Base-by-base conservation (phyloP, 2,888 invertebrate genomes). In the Tachystola acroxantha region DNA sequence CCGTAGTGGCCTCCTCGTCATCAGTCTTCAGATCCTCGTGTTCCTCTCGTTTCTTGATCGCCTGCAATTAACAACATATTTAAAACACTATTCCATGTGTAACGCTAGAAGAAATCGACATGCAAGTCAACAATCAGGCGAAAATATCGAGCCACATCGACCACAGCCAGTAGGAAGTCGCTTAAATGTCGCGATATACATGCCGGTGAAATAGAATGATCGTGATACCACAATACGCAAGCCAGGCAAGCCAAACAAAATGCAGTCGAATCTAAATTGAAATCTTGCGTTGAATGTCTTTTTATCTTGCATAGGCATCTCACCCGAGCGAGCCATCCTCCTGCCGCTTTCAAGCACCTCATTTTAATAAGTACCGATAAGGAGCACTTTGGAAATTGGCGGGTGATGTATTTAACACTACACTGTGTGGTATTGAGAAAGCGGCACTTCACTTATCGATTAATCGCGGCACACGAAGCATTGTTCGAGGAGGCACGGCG, bases 311-410 rank as follows among this genome's bases (percentile, higher is more conserved):
- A 61, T 57, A 70, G 59, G 63, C 55, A 77, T 82, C 85, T 82
- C 76, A 86, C 86, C 84, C 86, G 81, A 55, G 85, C 75, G 51
- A 85, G 73, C 86, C 85, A 86, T 77, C 81, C 85, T 75, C 86
- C 77, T 43, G 86, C 84, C 49, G 75, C 73, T 78, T 77, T 82
- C 70, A 86, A 79, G 61, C 85, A 85, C 81, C 84, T 81, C 85
- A 86, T 86, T 77, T 69, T 76, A 74, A 67, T 71, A 69, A 64
- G 62, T 61, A 59, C 54, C 52, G 58, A 64, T 66, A 71, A 62
- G 58, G 62, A 52, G 57, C 67, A 68, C 66, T 67, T 60, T 50
- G 60, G 52, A 52, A 59, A 60, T 56, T 48, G 52, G 48, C 48
- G 47, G 64, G 52, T 62, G 58, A 69, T 73, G 67, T 70, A 70